Evolutionary conservation across 2,888 invertebrate genomes (phyloP).

Genomic region (Xanthorhoe spadicearia): DNA sequence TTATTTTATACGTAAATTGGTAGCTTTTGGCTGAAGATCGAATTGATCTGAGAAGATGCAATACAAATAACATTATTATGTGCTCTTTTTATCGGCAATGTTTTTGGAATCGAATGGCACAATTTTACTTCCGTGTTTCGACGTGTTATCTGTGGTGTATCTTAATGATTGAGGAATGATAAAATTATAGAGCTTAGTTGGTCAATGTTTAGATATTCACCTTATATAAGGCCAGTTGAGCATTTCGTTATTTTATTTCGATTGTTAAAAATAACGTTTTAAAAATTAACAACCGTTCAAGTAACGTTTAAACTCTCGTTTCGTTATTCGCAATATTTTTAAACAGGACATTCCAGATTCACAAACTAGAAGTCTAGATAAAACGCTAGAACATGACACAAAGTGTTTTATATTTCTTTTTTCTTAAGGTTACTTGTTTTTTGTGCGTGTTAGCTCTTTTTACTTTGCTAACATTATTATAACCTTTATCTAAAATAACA

Average conservation of each 20-base stretch:
- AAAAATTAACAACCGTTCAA: slow-evolving; percentile 33
- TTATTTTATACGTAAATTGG: slow-evolving; percentile 50
- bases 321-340: slow-evolving; percentile 43
- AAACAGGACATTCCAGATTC: slow-evolving; percentile 76
- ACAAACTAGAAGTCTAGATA: slow-evolving; percentile 58
- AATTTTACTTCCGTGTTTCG: slow-evolving; percentile 1
- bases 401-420: slow-evolving; percentile 59
- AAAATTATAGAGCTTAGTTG: slow-evolving; percentile 55
- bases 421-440: slow-evolving; percentile 53
- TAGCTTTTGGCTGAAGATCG: slow-evolving; percentile 50
- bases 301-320: slow-evolving; percentile 30
- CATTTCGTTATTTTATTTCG: slow-evolving; percentile 56
- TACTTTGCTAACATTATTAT: slow-evolving; percentile 45
- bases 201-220: slow-evolving; percentile 62
- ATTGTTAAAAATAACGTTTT: slow-evolving; percentile 39
- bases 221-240: slow-evolving; percentile 63
- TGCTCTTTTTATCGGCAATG: slow-evolving; percentile 3
- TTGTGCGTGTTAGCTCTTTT: slow-evolving; percentile 43
- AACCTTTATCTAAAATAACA: too few species aligned
- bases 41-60: slow-evolving; percentile 33
- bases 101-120: not conserved
- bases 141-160: slow-evolving; percentile 20
- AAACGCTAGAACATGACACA: slow-evolving; percentile 67
- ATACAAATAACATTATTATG: slow-evolving; percentile 2
- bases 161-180: slow-evolving; percentile 41